Conservation (phyloP, 2,113 vertebrate genomes). For the Gnathonemus echidnorhynchus region DNA sequence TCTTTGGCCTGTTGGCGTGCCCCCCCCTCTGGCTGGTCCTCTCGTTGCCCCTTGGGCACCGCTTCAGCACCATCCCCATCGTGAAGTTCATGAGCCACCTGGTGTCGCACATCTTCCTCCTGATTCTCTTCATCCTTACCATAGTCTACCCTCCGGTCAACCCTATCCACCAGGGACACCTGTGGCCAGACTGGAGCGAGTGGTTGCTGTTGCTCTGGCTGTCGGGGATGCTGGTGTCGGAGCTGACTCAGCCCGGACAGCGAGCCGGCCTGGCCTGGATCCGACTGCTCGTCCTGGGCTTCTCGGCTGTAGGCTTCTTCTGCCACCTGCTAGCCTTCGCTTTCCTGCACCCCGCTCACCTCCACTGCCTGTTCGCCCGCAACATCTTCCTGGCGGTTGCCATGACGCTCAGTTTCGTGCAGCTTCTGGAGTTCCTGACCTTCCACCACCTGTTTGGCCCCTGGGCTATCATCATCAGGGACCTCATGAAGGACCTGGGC, state of each 20-base stretch:
- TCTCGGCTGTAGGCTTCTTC: conserved; percentile 40
- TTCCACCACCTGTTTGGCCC: conserved; percentile 57
- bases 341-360: conserved; percentile 23
- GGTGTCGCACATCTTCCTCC: conserved; percentile 50
- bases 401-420: conserved; percentile 51
- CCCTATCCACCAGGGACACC: conserved; percentile 35
- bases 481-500: conserved; percentile 54
- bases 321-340: conserved; percentile 47
- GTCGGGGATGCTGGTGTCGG: conserved; percentile 45
- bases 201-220: conserved; percentile 50
- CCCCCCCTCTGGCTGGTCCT: conserved; percentile 46
- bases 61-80: conserved; percentile 47
- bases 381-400: conserved; percentile 49
- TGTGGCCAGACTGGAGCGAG: conserved; percentile 45
- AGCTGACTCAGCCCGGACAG: conserved; percentile 45
- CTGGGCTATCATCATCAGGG: conserved; percentile 53
- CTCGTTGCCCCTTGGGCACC: conserved; percentile 47
- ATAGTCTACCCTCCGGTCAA: conserved; percentile 46
- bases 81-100: conserved; percentile 55
- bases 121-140: conserved; percentile 48
- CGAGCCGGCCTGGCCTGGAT: conserved; percentile 48
- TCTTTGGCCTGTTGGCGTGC: conserved; percentile 44
- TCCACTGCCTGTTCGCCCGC: conserved; percentile 48
- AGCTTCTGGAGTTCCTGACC: conserved; percentile 54
- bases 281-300: conserved; percentile 43